These are phyloP conservation scores for Coregonus clupeaformis DNA, from an alignment of 2,113 vertebrate genomes.

Conservation along the genomic window DNA sequence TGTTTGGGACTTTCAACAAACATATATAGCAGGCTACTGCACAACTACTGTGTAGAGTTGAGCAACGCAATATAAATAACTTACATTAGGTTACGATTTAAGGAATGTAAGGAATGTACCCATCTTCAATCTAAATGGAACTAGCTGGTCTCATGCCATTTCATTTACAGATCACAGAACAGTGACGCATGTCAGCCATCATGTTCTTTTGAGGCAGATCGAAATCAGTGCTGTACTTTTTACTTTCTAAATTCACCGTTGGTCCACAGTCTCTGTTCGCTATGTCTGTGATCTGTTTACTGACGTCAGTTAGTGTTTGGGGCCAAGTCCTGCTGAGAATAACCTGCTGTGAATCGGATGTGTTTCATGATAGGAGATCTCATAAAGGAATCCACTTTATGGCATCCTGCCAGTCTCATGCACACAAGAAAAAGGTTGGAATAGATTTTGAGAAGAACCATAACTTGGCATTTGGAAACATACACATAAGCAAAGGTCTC, in stretches of 20 bases:
- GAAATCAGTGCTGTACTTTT: neutral
- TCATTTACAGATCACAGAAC: too few relatives aligned
- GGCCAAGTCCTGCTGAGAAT: neutral
- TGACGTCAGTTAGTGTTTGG: too few relatives aligned
- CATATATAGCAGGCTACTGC: conserved; percentile 3
- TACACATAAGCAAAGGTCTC: neutral
- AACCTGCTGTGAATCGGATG: neutral
- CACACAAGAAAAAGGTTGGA: neutral
- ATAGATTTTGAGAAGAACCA: neutral
- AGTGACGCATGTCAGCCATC: too few relatives aligned
- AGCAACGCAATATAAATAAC: neutral
- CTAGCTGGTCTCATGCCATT: too few relatives aligned
- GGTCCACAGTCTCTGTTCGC: too few relatives aligned
- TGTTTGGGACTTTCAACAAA: conserved; percentile 15
- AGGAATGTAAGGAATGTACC: neutral
- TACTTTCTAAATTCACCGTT: neutral
- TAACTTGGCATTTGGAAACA: neutral
- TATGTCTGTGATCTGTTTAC: too few relatives aligned
- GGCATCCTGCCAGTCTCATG: neutral
- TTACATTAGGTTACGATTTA: too few relatives aligned
- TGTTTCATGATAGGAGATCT: neutral
- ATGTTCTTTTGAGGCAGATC: too few relatives aligned
- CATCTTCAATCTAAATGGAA: too few relatives aligned
- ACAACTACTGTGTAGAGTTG: conserved; percentile 12
- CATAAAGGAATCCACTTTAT: neutral